Base-by-base conservation (phyloP, 2,113 vertebrate species). In the Tyto alba region DNA sequence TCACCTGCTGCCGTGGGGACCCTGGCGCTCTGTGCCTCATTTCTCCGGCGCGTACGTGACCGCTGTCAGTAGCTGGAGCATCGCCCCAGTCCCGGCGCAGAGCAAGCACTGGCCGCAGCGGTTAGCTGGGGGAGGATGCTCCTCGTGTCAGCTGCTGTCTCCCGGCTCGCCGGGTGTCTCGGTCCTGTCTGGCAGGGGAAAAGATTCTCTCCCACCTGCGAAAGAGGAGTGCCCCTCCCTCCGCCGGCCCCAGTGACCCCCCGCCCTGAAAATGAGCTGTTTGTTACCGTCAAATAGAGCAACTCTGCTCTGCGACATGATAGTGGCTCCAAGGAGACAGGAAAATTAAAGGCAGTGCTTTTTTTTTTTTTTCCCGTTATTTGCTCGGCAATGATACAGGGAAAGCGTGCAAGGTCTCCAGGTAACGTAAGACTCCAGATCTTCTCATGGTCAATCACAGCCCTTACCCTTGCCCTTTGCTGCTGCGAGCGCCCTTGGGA, bases 201-300 rank as follows among this genome's bases (percentile, higher is more conserved):
- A n/a, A 38, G 27, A 4, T 52, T 14, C 74, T 38, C 32, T 30
- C 47, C 11, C 57, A 30, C n/a, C 36, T 2, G 20, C 19, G 7
- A 30, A 32, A 66, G 73, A 62, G 47, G 22, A 45, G 13, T 11
- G 9, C 13, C 56, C 57, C 40, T 69, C 9, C 34, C 34, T 16
- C 62, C 1, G 19, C 6, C 32, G 27, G 59, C 82, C 7, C 0
- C 55, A 17, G 74, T 2, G 7, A 3, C 4, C 0, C 40, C 10
- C 23, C 72, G 56, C 59, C 50, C 0, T 0, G 50, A 32, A 62
- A 47, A 57, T 11, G 59, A 74, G 45, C 68, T 41, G 8, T 32
- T 40, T 38, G 63, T 73, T 48, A 18, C 57, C 19, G n/a, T 25
- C 62, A 50, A 21, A 55, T 3, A 53, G 52, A 88, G 71, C 53